These are phyloP conservation scores for Empidonax traillii DNA, from an alignment of 2,113 vertebrate species.

Conservation along the genomic window DNA sequence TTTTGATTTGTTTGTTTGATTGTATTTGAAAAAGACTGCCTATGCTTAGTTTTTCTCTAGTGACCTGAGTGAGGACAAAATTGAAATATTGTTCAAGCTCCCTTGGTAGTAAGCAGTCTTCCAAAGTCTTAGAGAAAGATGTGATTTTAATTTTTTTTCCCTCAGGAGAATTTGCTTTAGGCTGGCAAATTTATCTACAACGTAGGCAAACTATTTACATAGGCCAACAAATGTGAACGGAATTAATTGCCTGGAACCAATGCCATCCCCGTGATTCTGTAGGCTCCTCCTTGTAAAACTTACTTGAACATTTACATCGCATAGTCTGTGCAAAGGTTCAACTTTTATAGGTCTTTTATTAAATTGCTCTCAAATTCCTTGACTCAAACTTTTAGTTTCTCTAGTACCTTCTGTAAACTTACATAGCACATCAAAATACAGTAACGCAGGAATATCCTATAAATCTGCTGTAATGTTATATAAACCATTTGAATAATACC, in stretches of 20 bases:
- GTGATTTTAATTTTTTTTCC: background rate
- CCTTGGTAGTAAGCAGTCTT: background rate
- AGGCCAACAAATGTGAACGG: background rate
- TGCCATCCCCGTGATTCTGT: accelerated
- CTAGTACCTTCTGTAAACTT: background rate
- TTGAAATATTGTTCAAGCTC: background rate
- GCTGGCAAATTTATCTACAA: background rate
- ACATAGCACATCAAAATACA: background rate
- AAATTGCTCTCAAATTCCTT: background rate
- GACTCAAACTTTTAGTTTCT: background rate
- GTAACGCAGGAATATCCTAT: background rate
- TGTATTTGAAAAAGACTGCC: background rate
- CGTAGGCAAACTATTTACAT: background rate
- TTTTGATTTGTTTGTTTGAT: background rate
- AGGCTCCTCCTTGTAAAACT: background rate
- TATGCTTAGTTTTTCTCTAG: background rate
- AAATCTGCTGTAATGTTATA: background rate
- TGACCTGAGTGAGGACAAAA: background rate
- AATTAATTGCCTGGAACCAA: background rate
- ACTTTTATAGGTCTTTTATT: background rate
- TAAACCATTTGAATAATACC: background rate
- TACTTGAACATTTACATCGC: background rate
- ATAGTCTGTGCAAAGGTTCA: background rate
- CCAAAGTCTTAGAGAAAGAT: background rate
- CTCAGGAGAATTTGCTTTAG: background rate